These are phyloP conservation scores for Tapirus terrestris DNA, from an alignment of 2,113 vertebrate genomes.

Conservation along the genomic window DNA sequence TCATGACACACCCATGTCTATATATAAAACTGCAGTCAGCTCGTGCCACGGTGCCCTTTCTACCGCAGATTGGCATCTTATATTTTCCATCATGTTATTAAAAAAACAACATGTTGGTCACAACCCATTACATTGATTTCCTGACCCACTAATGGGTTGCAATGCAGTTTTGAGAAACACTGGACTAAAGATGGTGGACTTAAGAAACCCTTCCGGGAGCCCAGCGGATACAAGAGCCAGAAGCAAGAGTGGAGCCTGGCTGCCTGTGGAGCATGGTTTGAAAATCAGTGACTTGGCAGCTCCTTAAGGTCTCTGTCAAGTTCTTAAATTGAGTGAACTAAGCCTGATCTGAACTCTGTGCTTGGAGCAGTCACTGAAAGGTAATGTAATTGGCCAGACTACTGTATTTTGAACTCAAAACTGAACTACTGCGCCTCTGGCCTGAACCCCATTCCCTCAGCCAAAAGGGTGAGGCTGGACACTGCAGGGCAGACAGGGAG, in stretches of 20 bases:
- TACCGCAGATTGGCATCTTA: neutral
- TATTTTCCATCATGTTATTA: neutral
- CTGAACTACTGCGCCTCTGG: rapidly evolving
- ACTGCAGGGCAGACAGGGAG: neutral
- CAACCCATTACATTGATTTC: neutral
- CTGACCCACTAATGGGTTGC: neutral
- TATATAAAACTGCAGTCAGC: neutral
- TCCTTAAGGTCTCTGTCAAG: neutral
- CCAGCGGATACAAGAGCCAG: neutral
- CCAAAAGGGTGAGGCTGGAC: neutral
- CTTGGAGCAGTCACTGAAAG: neutral
- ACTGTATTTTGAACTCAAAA: neutral
- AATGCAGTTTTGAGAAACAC: neutral
- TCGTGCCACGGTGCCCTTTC: no score
- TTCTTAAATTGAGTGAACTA: no score
- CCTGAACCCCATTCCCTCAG: neutral
- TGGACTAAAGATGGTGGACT: neutral
- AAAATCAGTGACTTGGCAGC: neutral
- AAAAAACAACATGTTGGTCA: neutral
- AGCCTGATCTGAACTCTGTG: neutral
- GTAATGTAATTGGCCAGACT: neutral
- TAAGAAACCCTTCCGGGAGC: neutral
- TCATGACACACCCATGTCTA: neutral
- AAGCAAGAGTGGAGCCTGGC: neutral
- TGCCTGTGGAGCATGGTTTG: neutral